Conservation (phyloP, 2,797 vertebrate genomes). For the Lutjanus argentimaculatus region DNA sequence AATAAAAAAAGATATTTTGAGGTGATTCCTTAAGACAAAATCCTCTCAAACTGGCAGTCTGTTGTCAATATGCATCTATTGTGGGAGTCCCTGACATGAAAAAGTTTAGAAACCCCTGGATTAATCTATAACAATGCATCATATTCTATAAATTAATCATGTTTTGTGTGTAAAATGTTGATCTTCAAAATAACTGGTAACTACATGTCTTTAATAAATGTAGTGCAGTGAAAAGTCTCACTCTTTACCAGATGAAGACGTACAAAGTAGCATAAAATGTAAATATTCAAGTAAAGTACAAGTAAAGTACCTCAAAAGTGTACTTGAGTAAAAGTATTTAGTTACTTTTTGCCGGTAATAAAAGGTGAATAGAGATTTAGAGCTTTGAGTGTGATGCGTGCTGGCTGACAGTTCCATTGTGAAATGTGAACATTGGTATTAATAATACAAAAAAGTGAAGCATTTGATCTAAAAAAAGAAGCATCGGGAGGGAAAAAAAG, state of each 20-base stretch:
- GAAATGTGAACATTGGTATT: constrained; percentile 57
- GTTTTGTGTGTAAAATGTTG: neutral
- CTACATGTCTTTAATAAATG: no score
- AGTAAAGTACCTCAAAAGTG: neutral
- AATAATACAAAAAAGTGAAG: constrained; percentile 62
- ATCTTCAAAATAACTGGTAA: neutral
- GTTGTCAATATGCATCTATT: no score
- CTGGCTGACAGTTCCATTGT: constrained; percentile 22
- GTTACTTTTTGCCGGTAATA: neutral
- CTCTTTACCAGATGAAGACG: no score
- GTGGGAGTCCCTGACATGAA: no score
- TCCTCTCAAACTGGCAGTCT: no score
- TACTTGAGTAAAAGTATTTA: constrained; percentile 11
- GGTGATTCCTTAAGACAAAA: no score
- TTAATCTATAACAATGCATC: neutral
- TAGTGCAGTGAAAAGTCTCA: no score
- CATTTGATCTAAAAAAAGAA: constrained; percentile 77
- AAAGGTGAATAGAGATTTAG: constrained; percentile 18
- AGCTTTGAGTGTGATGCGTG: constrained; percentile 23
- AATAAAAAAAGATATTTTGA: no score
- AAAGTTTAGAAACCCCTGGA: no score
- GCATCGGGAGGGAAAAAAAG: constrained; percentile 43
- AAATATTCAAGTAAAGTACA: no score
- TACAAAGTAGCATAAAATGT: no score
- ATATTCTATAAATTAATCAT: neutral